Conservation (phyloP, 2,888 invertebrate genomes). For the Drosophila quasianomalipes region DNA sequence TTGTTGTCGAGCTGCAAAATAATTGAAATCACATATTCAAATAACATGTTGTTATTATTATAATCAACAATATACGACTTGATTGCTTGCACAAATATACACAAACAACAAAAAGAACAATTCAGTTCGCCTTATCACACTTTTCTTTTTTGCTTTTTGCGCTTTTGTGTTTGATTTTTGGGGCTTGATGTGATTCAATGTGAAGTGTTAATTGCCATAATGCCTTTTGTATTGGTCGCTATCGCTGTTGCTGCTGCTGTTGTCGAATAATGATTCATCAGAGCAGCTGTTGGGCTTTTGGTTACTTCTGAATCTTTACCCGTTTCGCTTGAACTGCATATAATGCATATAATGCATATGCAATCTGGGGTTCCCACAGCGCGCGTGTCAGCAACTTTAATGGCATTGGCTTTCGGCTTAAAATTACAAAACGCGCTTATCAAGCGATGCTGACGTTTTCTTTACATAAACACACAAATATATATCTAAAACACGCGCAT, state of each 20-base stretch:
- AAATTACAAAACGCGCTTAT: slow-evolving; percentile 69
- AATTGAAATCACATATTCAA: slow-evolving; percentile 24
- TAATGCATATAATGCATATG: slow-evolving; percentile 17
- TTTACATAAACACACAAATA: slow-evolving; percentile 29
- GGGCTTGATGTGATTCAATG: slow-evolving; percentile 67
- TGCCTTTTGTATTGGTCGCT: slow-evolving; percentile 42
- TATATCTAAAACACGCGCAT: slow-evolving; percentile 41
- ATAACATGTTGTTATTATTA: slow-evolving; percentile 44
- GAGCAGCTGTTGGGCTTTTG: slow-evolving; percentile 62
- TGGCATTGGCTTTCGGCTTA: slow-evolving; percentile 69
- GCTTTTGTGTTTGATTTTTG: slow-evolving; percentile 61
- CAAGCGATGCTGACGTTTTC: slow-evolving; percentile 62
- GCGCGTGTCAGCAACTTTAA: slow-evolving; percentile 67
- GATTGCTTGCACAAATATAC: slow-evolving; percentile 25
- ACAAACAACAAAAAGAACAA: slow-evolving; percentile 5
- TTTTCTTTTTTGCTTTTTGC: not conserved
- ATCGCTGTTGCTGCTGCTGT: slow-evolving; percentile 16
- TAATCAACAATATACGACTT: slow-evolving; percentile 48
- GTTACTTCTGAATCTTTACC: slow-evolving; percentile 50
- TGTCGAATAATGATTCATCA: slow-evolving; percentile 49
- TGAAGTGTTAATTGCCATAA: slow-evolving; percentile 72
- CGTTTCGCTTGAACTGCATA: slow-evolving; percentile 62
- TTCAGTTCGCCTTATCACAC: slow-evolving; percentile 59
- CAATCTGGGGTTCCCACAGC: slow-evolving; percentile 55
- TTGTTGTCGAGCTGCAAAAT: slow-evolving; percentile 68